Percentiles rank a stretch among this genome's conserved stretches.
Evolutionary conservation across 2,797 vertebrate genomes (phyloP).

Genomic region (Cephalopachus bancanus): DNA sequence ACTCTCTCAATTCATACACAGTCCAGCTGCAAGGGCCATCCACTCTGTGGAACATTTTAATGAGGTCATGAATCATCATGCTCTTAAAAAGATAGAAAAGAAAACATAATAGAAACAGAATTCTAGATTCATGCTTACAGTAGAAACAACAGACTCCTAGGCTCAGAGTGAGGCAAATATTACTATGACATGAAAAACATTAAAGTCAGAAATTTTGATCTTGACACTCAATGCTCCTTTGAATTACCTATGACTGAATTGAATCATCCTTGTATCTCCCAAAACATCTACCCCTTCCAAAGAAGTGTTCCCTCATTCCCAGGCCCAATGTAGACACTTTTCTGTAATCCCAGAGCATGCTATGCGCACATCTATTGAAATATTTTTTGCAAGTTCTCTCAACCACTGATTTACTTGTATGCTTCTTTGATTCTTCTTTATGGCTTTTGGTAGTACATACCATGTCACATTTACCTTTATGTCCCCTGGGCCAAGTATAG

Average conservation of each 20-base stretch:
- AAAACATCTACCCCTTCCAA: neutral
- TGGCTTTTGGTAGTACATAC: neutral
- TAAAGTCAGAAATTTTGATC: neutral
- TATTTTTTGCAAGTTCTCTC: neutral
- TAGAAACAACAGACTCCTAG: neutral
- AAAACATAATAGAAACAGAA: neutral
- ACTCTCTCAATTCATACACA: neutral
- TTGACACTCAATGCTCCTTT: neutral
- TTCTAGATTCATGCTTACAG: neutral
- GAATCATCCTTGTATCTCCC: neutral
- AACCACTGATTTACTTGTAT: neutral
- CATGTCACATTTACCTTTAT: neutral
- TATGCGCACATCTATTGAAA: neutral
- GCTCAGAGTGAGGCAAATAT: neutral
- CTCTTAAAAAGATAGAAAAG: neutral
- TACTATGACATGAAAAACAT: neutral
- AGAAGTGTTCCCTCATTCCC: neutral
- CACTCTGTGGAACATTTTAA: neutral
- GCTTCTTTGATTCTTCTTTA: neutral
- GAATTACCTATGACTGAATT: neutral
- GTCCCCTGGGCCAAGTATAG: neutral
- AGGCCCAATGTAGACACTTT: neutral
- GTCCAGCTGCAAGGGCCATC: neutral
- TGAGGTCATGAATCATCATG: neutral
- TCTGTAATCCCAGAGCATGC: rapidly evolving